Conservation (phyloP, 2,797 vertebrate genomes). For the Hapalemur alaotrensis region DNA sequence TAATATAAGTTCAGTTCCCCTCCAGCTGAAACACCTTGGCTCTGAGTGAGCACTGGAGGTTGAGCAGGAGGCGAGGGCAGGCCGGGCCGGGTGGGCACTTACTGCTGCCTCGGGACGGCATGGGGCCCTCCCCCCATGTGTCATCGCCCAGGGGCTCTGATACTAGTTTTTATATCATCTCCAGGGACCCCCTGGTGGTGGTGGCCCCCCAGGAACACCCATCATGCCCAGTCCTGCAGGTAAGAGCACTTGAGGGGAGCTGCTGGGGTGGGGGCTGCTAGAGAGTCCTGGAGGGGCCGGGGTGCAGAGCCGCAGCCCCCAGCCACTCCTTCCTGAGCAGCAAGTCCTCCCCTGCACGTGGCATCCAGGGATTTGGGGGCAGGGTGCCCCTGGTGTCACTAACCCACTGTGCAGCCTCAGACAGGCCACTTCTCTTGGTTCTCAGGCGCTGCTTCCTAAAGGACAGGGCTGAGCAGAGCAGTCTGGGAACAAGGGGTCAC, state of each 20-base stretch:
- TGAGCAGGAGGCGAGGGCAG: neutral
- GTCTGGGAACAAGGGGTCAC: neutral
- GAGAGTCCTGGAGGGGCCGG: neutral
- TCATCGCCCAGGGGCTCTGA: neutral
- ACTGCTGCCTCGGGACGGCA: conserved; percentile 1
- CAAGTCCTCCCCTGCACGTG: neutral
- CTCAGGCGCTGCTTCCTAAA: neutral
- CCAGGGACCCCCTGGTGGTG: conserved; percentile 97
- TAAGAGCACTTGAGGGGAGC: conserved; percentile 65
- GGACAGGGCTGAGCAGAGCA: neutral
- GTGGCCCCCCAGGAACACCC: conserved; percentile 97
- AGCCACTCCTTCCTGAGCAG: neutral
- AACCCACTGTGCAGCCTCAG: neutral
- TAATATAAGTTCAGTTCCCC: neutral
- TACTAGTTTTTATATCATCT: conserved; percentile 61
- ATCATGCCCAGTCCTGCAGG: conserved; percentile 99
- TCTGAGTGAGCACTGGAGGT: neutral
- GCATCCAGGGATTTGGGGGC: neutral
- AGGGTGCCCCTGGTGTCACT: neutral
- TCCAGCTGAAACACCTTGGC: neutral
- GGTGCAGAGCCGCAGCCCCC: neutral
- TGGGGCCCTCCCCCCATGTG: neutral
- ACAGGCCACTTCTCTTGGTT: neutral
- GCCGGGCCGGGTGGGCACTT: neutral
- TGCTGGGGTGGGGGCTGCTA: accelerated